These are phyloP conservation scores for Aleiodes leptofemur DNA, from an alignment of 2,888 invertebrate genomes.

Conservation along the genomic window DNA sequence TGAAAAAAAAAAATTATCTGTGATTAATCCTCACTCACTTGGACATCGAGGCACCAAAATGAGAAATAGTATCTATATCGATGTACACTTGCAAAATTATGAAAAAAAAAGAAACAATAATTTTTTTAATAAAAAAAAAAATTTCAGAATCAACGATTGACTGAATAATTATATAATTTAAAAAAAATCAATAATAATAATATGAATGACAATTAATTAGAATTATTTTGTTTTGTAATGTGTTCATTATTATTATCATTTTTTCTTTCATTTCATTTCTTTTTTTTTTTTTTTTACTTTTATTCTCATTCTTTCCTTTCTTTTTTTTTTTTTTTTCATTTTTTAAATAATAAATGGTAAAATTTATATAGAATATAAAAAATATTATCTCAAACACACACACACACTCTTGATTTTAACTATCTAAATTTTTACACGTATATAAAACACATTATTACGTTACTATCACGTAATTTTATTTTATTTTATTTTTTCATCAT, in stretches of 20 bases:
- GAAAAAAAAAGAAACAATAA: not conserved
- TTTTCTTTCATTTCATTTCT: slow-evolving; percentile 24
- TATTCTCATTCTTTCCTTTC: slow-evolving; percentile 10
- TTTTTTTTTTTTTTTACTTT: not conserved
- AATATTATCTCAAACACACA: slow-evolving; percentile 65
- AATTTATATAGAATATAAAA: slow-evolving; percentile 71
- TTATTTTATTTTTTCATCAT: slow-evolving; percentile 38
- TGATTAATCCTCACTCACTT: slow-evolving; percentile 54
- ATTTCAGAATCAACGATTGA: slow-evolving; percentile 7
- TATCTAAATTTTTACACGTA: slow-evolving; percentile 56
- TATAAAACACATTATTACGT: slow-evolving; percentile 62
- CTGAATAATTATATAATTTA: slow-evolving; percentile 49
- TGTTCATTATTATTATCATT: not conserved
- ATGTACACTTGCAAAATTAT: not conserved
- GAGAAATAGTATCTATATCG: not conserved
- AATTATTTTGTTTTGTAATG: no score
- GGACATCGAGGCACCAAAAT: slow-evolving; percentile 58
- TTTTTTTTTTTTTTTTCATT: slow-evolving; percentile 39
- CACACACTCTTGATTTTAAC: slow-evolving; percentile 65
- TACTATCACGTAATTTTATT: slow-evolving; percentile 39
- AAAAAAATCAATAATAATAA: slow-evolving; percentile 41
- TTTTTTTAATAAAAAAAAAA: slow-evolving; percentile 7
- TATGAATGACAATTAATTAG: slow-evolving; percentile 32
- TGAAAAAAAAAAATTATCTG: slow-evolving; percentile 50
- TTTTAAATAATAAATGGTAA: slow-evolving; percentile 56